Conservation (phyloP, 2,797 vertebrate genomes). For the Xyrichtys novacula region DNA sequence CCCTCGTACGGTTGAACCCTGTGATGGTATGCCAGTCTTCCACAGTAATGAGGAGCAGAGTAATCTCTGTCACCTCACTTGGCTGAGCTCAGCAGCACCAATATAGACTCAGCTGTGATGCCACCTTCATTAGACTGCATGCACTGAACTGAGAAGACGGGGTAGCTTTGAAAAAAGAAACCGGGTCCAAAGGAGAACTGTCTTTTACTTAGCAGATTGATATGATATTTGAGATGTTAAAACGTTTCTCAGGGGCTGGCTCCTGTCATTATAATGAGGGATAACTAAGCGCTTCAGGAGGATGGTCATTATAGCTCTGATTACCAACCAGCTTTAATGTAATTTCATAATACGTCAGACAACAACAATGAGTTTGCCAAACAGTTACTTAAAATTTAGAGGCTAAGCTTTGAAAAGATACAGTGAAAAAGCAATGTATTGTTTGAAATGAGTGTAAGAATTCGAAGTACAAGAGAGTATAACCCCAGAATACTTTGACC, state of each 20-base stretch:
- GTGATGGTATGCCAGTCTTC: conserved; percentile 46
- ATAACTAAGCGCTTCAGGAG: neutral
- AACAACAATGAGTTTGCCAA: neutral
- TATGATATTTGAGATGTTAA: conserved; percentile 34
- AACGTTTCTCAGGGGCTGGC: conserved; percentile 7
- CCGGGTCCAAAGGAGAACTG: conserved; percentile 12
- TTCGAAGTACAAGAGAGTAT: neutral
- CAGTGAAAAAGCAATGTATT: neutral
- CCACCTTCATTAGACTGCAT: conserved; percentile 27
- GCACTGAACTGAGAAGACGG: conserved; percentile 17
- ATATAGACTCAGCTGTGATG: conserved; percentile 74
- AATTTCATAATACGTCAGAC: conserved; percentile 45
- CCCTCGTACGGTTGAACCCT: conserved; percentile 26
- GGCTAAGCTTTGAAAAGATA: neutral
- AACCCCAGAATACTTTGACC: neutral
- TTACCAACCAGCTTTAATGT: conserved; percentile 15
- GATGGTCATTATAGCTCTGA: neutral
- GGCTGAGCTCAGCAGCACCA: conserved; percentile 70
- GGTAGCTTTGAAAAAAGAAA: conserved; percentile 37
- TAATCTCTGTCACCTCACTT: conserved; percentile 70
- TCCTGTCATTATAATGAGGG: conserved; percentile 16
- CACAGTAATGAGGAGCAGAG: conserved; percentile 50
- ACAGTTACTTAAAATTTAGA: conserved; percentile 7
- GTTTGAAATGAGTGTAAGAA: neutral
- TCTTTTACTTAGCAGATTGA: conserved; percentile 26